Percentiles rank a stretch among this genome's conserved stretches.
Evolutionary conservation across 1,140 invertebrate genomes (phyloP).

Genomic region (Dendrolimus punctatus): DNA sequence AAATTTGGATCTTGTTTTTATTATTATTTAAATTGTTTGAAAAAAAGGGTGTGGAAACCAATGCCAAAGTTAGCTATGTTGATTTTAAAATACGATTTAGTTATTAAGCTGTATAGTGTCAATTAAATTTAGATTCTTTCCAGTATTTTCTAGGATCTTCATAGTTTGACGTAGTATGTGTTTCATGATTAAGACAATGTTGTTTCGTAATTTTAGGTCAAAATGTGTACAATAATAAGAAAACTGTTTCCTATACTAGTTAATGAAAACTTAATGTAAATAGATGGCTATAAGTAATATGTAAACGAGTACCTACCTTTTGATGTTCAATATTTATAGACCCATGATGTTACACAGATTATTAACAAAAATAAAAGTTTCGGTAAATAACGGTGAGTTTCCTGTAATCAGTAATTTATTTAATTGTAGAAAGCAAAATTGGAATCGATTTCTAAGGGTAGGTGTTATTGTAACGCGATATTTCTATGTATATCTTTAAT

Average conservation of each 20-base stretch:
- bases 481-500: constrained; percentile 42
- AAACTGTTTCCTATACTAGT: constrained; percentile 68
- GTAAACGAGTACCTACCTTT: constrained; percentile 65
- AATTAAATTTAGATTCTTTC: constrained; percentile 61
- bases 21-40: constrained; percentile 57
- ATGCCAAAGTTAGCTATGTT: constrained; percentile 72
- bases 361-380: constrained; percentile 30
- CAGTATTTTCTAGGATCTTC: constrained; percentile 66
- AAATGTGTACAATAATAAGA: constrained; percentile 58
- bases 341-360: constrained; percentile 41
- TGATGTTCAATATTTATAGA: constrained; percentile 63
- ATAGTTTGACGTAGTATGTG: constrained; percentile 56
- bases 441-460: constrained; percentile 45
- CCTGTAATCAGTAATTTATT: constrained; percentile 59
- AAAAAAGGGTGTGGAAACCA: constrained; percentile 58
- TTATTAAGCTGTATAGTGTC: constrained; percentile 67
- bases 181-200: constrained; percentile 36
- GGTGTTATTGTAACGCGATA: constrained; percentile 54
- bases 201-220: constrained; percentile 62
- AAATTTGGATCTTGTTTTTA: constrained; percentile 53
- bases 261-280: constrained; percentile 51
- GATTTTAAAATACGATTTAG: constrained; percentile 58
- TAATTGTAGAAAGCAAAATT: constrained; percentile 62
- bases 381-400: constrained; percentile 62
- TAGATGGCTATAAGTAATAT: constrained; percentile 46